A percentile compares a stretch with the other conserved stretches of the same genome.
Conservation (phyloP, 2,888 invertebrate species). For the Dryococelus australis region DNA sequence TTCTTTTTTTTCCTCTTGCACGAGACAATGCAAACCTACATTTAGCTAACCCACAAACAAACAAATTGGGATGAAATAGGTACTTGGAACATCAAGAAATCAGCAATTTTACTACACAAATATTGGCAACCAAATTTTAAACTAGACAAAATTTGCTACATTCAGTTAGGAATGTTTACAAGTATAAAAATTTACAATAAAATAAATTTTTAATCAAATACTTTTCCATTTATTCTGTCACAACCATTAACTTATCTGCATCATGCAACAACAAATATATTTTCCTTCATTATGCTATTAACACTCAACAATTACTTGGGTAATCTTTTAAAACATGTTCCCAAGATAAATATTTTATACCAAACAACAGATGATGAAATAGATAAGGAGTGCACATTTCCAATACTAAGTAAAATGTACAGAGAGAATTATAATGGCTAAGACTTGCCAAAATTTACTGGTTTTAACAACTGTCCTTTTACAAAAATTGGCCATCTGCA, state of each 20-base stretch:
- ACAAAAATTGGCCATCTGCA: neutral
- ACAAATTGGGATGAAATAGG: neutral
- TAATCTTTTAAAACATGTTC: neutral
- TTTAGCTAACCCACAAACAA: neutral
- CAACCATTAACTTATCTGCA: neutral
- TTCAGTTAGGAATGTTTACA: conserved; percentile 4
- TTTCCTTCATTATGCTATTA: neutral
- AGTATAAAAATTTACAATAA: neutral
- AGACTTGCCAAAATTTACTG: neutral
- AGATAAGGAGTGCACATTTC: neutral
- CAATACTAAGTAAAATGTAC: neutral
- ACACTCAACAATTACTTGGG: conserved; percentile 1
- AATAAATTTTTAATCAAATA: neutral
- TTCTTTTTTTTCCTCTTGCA: neutral
- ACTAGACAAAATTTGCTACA: neutral
- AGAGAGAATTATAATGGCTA: neutral
- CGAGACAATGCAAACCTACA: neutral
- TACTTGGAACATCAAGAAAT: neutral
- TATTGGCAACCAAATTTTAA: neutral
- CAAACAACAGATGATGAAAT: neutral
- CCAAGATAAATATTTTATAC: neutral
- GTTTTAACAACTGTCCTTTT: neutral
- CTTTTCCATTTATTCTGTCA: conserved; percentile 7
- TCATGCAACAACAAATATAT: neutral
- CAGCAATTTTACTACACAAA: neutral